Percentiles rank a stretch among this genome's conserved stretches.
Conservation (phyloP, 1,140 invertebrate genomes). For the Phthorimaea operculella region DNA sequence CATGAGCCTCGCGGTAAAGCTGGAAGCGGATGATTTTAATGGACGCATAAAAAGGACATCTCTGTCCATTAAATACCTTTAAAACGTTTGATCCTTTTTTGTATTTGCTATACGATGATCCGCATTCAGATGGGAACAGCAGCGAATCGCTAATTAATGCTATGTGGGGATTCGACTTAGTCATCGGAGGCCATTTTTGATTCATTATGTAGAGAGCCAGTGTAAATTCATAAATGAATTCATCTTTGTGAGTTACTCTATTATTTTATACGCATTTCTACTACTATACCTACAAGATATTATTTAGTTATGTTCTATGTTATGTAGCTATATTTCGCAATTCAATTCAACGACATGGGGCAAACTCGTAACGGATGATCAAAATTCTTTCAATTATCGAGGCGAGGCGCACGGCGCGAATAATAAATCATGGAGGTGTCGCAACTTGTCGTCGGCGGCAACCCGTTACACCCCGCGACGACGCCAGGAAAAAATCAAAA, state of each 20-base stretch:
- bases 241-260: no score
- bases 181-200: background rate
- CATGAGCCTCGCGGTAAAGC: constrained; percentile 49
- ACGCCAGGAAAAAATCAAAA: constrained; percentile 47
- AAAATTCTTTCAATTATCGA: constrained; percentile 36
- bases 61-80: constrained; percentile 66
- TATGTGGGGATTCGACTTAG: background rate
- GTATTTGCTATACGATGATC: constrained; percentile 58
- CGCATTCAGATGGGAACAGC: constrained; percentile 40
- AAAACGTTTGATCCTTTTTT: constrained; percentile 67
- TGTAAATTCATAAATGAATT: no score
- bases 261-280: no score
- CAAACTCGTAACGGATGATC: constrained; percentile 15
- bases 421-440: constrained; percentile 50
- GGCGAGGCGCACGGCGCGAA: constrained; percentile 21
- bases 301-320: no score
- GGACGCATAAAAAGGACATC: constrained; percentile 60
- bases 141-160: constrained; percentile 48
- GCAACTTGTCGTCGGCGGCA: constrained; percentile 35
- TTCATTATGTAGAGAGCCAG: no score
- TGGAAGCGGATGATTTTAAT: constrained; percentile 60
- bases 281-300: no score
- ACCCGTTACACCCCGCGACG: constrained; percentile 38
- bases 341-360: constrained; percentile 8
- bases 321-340: background rate